Percentiles rank a stretch among this genome's conserved stretches.
Conservation (phyloP, 2,888 invertebrate genomes). For the Buathra laborator region DNA sequence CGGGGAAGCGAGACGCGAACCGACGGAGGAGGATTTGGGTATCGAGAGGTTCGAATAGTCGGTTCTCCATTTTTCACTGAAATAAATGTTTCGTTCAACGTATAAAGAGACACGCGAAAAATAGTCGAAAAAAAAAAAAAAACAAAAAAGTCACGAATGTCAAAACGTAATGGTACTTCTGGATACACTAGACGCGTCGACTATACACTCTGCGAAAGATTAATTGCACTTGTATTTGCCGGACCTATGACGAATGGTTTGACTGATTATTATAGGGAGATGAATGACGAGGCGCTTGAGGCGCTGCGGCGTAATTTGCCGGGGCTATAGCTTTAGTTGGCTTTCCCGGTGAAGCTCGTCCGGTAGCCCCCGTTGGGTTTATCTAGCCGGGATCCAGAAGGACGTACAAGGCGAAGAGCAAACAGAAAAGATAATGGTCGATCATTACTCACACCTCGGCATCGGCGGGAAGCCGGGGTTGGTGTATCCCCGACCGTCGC, state of each 20-base stretch:
- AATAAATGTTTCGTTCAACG: conserved; percentile 17
- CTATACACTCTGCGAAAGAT: conserved; percentile 19
- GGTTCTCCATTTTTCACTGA: conserved; percentile 3
- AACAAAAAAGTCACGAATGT: background rate
- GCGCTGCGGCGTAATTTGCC: conserved; percentile 69
- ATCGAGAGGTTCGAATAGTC: conserved; percentile 32
- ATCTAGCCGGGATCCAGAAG: conserved; percentile 69
- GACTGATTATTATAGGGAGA: conserved; percentile 59
- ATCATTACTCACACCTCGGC: conserved; percentile 79
- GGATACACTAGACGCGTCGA: background rate
- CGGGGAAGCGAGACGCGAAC: conserved; percentile 7
- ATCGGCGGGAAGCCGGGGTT: conserved; percentile 42
- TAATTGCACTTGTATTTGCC: conserved; percentile 58
- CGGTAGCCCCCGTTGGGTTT: conserved; percentile 64
- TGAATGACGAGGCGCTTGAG: conserved; percentile 48
- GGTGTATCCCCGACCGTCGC: conserved; percentile 70
- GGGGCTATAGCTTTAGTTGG: conserved; percentile 54
- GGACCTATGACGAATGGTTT: conserved; percentile 55
- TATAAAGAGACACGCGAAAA: background rate
- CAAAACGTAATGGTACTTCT: conserved; percentile 5
- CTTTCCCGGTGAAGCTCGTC: conserved; percentile 56
- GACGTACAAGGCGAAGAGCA: conserved; percentile 75
- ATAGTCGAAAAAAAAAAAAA: background rate
- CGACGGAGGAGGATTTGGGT: conserved; percentile 16
- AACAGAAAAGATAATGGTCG: conserved; percentile 80